Conservation (phyloP, 2,113 vertebrate genomes). For the Pyrgilauda ruficollis region DNA sequence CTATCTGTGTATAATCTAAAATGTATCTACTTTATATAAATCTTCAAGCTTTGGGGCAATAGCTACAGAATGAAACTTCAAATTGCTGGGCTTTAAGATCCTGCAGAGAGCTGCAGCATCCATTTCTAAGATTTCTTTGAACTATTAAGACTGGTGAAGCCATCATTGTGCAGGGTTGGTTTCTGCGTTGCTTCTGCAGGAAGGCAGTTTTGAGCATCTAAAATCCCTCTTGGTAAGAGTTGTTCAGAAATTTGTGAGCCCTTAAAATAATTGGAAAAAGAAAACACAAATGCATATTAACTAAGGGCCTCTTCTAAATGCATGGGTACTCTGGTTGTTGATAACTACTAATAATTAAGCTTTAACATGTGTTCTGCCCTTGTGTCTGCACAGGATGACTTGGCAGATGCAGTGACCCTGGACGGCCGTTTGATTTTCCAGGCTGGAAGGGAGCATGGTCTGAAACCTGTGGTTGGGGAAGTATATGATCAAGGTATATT, state of each 20-base stretch:
- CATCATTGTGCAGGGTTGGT: neutral
- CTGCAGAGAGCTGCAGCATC: neutral
- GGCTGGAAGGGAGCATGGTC: constrained; percentile 74
- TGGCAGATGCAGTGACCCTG: constrained; percentile 85
- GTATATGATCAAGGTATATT: constrained; percentile 76
- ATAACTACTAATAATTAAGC: neutral
- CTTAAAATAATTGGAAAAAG: neutral
- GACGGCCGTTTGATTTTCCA: constrained; percentile 78
- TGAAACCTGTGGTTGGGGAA: constrained; percentile 88
- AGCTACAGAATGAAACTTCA: neutral
- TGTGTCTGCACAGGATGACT: constrained; percentile 68
- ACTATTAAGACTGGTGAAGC: neutral
- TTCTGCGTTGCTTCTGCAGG: neutral
- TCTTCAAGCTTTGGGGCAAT: neutral
- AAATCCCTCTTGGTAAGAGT: neutral
- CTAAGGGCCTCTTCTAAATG: neutral
- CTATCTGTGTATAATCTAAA: neutral
- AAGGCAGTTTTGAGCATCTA: neutral
- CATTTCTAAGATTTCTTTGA: neutral
- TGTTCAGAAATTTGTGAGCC: neutral
- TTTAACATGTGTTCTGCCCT: neutral
- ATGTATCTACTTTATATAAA: neutral
- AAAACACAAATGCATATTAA: neutral
- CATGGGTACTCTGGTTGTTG: neutral
- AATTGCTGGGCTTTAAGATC: neutral